Conservation (phyloP, 2,888 invertebrate genomes). For the Drosophila birchii region DNA sequence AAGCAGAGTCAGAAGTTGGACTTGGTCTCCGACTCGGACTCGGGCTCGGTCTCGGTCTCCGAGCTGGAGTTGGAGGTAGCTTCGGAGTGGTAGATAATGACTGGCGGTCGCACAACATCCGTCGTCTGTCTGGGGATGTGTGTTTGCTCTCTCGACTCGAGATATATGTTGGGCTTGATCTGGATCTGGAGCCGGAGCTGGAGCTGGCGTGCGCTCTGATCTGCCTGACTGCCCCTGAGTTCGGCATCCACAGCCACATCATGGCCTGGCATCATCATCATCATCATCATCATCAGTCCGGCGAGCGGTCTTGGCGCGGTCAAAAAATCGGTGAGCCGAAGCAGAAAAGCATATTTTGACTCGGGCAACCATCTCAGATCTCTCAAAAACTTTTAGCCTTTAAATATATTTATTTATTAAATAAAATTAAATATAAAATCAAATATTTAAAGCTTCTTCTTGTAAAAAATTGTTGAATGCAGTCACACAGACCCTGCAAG, state of each 20-base stretch:
- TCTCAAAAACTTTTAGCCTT: not conserved
- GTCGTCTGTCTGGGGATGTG: conserved; percentile 73
- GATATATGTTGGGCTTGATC: conserved; percentile 2
- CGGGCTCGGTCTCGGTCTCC: conserved; percentile 11
- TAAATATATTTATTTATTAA: too few species aligned
- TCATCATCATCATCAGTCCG: conserved; percentile 21
- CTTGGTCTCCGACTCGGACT: conserved; percentile 11
- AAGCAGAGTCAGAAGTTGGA: conserved; percentile 34
- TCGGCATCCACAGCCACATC: conserved; percentile 6
- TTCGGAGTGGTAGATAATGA: conserved; percentile 44
- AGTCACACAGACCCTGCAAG: conserved; percentile 18
- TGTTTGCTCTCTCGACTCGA: conserved; percentile 42
- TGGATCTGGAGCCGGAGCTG: conserved; percentile 28
- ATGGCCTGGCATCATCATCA: conserved; percentile 53
- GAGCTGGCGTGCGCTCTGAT: conserved; percentile 77
- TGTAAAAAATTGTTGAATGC: conserved; percentile 25
- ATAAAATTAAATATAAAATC: not conserved
- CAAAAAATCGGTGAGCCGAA: conserved; percentile 82
- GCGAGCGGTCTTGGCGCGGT: conserved; percentile 62
- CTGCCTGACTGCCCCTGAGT: conserved; percentile 69
- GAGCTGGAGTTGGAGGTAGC: not conserved
- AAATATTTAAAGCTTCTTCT: not conserved
- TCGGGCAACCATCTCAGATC: conserved; percentile 7
- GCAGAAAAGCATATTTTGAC: conserved; percentile 51
- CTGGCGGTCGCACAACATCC: conserved; percentile 66